Conservation (phyloP, 2,888 invertebrate genomes). For the Apodemia mormo region DNA sequence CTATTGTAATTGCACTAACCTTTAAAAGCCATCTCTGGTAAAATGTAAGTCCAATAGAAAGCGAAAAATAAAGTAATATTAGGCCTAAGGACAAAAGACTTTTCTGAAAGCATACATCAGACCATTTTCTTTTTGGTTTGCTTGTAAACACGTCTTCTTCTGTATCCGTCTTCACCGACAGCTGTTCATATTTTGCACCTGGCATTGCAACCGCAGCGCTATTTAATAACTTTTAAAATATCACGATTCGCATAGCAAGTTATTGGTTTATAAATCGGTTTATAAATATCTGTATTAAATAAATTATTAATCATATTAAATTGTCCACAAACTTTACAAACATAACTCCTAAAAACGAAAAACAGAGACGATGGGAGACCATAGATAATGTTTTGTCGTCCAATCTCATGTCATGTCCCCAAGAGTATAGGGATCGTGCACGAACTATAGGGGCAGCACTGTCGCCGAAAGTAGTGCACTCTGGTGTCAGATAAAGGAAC, state of each 20-base stretch:
- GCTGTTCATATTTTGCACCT: constrained; percentile 74
- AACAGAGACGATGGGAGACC: neutral
- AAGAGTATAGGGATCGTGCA: no score
- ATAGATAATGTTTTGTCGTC: no score
- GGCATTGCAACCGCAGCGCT: constrained; percentile 56
- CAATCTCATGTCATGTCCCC: no score
- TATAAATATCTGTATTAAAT: neutral
- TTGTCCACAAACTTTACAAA: neutral
- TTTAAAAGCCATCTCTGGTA: constrained; percentile 96
- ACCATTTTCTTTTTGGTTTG: constrained; percentile 63
- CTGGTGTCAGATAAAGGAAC: no score
- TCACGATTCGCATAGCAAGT: constrained; percentile 60
- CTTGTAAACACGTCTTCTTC: constrained; percentile 65
- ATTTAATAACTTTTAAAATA: constrained; percentile 40
- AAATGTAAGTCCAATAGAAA: constrained; percentile 97
- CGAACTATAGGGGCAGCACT: no score
- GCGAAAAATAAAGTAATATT: constrained; percentile 91
- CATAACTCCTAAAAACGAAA: neutral
- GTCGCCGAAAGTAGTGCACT: no score
- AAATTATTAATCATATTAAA: constrained; percentile 9
- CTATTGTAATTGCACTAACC: constrained; percentile 63
- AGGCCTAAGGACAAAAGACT: constrained; percentile 73
- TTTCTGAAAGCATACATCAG: constrained; percentile 66
- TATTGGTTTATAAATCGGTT: neutral
- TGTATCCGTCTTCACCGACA: constrained; percentile 63